Evolutionary conservation across 2,797 vertebrate species (phyloP).

Genomic region (Leptatherina wallacei): DNA sequence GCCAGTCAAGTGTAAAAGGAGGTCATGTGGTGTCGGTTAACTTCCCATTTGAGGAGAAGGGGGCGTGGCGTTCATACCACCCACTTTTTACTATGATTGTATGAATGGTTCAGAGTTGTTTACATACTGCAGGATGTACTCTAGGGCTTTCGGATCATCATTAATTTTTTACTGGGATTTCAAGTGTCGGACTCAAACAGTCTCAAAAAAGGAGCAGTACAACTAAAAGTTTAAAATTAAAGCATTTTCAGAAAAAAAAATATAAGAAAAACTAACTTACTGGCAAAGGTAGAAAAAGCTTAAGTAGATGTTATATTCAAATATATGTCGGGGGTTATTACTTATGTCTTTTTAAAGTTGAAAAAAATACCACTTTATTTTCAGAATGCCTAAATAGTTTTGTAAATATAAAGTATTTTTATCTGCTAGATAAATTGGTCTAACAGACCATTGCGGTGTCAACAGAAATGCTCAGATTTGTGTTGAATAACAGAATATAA

Average conservation of each 20-base stretch:
- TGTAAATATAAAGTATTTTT: not conserved
- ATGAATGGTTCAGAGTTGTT: constrained; percentile 77
- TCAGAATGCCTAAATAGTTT: not conserved
- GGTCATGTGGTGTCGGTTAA: constrained; percentile 71
- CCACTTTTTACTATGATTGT: constrained; percentile 72
- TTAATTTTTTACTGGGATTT: constrained; percentile 13
- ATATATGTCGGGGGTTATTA: not conserved
- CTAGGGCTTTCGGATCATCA: constrained; percentile 28
- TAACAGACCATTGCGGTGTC: not conserved
- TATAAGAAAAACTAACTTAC: not conserved
- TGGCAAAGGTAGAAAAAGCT: not conserved
- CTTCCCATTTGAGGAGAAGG: constrained; percentile 76
- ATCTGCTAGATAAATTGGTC: not conserved
- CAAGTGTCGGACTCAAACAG: not conserved
- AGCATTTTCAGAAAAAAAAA: not conserved
- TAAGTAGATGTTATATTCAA: not conserved
- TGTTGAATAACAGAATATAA: not conserved
- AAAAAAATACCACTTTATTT: not conserved
- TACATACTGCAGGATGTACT: constrained; percentile 54
- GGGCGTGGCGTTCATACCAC: constrained; percentile 72
- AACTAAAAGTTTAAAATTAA: not conserved
- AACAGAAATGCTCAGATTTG: not conserved
- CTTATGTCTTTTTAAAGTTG: not conserved
- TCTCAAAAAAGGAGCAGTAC: not conserved
- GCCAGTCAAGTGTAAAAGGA: constrained; percentile 76